Base-by-base conservation (phyloP, 2,797 vertebrate species). In the Poecilia picta region DNA sequence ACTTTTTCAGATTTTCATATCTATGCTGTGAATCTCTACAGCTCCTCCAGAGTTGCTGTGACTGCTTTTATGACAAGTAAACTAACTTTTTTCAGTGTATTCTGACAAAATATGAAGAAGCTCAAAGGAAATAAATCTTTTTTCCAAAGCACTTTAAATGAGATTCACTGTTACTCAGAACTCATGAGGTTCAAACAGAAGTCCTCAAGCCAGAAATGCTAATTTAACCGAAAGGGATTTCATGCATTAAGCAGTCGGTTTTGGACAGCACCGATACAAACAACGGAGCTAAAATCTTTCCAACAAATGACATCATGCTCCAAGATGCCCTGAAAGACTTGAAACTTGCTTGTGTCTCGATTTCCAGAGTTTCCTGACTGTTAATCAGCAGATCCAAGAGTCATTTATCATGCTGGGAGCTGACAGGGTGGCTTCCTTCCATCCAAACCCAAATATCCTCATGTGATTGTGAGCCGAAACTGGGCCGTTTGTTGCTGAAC, bases 151-250 rank as follows among this genome's bases (percentile, higher is more conserved):
- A 41, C 66, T n/a, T 70, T 41, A 43, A 70, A 70, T 11, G 20
- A 66, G 11, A 39, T 39, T 39, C 81, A 80, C 0, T 73, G 85
- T 83, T 8, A 85, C 81, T 11, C 82, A 81, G 55, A 91, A 91
- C 90, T 89, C 91, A 88, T 92, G 81, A 74, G 76, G 85, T 91
- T 91, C 87, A 91, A 76, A 83, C 72, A 0, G 66, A 81, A 88
- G 84, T 78, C 86, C 62, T 81, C 49, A 70, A 80, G 73, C 51
- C 70, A 46, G 0, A 57, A 28, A 31, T 41, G 51, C 10, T 47
- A 28, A 55, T 72, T 28, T 45, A 41, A 25, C 28, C 13, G 7
- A 73, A 39, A 72, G 70, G 11, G 43, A 84, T 78, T 23, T 41
- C 57, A 76, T 47, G 55, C 46, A 59, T 51, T 16, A 77, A 79